Evolutionary conservation across 1,140 invertebrate genomes (phyloP), one percentile per base, ranked within the genome.

Genomic region (Aplysia californica): DNA sequence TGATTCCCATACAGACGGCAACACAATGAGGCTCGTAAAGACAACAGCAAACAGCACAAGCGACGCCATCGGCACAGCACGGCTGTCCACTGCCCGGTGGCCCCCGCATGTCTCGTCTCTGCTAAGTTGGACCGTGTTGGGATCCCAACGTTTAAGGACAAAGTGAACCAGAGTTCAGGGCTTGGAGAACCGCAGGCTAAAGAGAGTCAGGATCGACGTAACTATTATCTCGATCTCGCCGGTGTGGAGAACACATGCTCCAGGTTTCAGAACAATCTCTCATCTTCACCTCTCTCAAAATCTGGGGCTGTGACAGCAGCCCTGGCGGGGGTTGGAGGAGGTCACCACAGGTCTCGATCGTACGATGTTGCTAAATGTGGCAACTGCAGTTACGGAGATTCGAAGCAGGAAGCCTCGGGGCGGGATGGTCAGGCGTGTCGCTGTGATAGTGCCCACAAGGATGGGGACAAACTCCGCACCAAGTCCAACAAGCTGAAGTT

Each of bases 201-300:
- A 55, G 89, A 89, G 79, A 86, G 86, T 69, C 84, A 86, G 68
- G 89, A 90, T 69, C 77, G 88, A 1, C 75, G 87, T 1, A 90
- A 90, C 79, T 89, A 90, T 79, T 91, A 91, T 76, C 83, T 90
- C 23, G 90, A 91, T 79, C 78, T 91, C 59, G 90, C 89, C 10
- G 90, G 90, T 2, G 82, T 90, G 20, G 90, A 91, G 77, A 86
- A 88, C 74, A 86, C 82, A 39, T 76, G 83, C 18, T 79, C 86
- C 1, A 84, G 85, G 59, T 84, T 87, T 70, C 83, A 84, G 39
- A 75, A 80, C 66, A 82, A 78, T 41, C 77, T 76, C 21, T n/a
- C n/a, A n/a, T n/a, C n/a, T n/a, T n/a, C n/a, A n/a, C n/a, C n/a
- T n/a, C n/a, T n/a, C n/a, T n/a, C n/a, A n/a, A 15, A 50, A 50